phyloP scores from a whole-genome alignment of 2,888 invertebrate species.

The Ochropacha duplaris region DNA sequence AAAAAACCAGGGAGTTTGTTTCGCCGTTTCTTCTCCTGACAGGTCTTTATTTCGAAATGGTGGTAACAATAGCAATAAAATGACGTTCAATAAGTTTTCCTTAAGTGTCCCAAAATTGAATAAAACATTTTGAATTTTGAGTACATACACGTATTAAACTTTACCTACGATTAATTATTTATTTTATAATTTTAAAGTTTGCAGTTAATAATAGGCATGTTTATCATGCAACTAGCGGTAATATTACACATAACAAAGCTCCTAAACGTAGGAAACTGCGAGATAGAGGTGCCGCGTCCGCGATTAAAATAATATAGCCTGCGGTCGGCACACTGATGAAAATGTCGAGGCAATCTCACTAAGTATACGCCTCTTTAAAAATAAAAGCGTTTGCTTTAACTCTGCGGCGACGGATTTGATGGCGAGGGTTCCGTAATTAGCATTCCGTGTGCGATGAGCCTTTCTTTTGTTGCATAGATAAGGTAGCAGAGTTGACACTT shows the following conservation, averaged over 20 bases:
- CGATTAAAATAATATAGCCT: conserved; percentile 75
- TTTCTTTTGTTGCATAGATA: conserved; percentile 47
- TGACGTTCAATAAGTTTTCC: too few species aligned
- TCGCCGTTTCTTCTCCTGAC: too few species aligned
- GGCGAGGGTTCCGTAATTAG: conserved; percentile 64
- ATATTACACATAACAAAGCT: conserved; percentile 12
- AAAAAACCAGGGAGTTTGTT: too few species aligned
- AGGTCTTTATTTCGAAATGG: too few species aligned
- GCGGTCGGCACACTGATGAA: conserved; percentile 73
- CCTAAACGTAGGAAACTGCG: conserved; percentile 41
- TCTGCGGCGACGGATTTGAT: conserved; percentile 58
- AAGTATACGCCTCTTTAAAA: conserved; percentile 77
- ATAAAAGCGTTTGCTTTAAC: conserved; percentile 66
- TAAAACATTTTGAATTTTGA: too few species aligned
- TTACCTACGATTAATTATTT: too few species aligned
- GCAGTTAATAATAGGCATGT: not conserved
- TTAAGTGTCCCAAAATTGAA: too few species aligned
- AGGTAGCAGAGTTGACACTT: conserved; percentile 5
- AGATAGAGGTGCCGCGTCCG: conserved; percentile 54
- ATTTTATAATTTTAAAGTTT: too few species aligned
- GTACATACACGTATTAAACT: too few species aligned
- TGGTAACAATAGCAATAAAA: too few species aligned
- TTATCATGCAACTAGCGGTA: not conserved
- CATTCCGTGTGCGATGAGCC: conserved; percentile 46
- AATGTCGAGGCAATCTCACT: conserved; percentile 71